Evolutionary conservation across 2,113 vertebrate genomes (phyloP).

Genomic region (Rhynchopsitta pachyrhyncha): DNA sequence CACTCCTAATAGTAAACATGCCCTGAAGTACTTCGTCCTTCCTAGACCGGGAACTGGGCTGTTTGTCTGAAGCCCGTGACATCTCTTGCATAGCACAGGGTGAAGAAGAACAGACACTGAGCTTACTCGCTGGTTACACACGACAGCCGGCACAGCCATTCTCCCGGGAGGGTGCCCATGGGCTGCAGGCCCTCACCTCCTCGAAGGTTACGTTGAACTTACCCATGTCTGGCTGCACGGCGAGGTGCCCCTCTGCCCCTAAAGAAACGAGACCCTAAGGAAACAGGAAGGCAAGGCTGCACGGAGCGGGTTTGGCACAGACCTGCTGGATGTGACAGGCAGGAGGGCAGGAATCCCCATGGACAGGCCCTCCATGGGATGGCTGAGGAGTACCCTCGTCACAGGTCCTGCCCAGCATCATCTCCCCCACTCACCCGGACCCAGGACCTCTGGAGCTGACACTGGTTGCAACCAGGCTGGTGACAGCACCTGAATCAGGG

Average conservation of each 20-base stretch:
- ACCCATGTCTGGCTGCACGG: neutral
- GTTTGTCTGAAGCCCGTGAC: neutral
- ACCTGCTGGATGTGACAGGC: neutral
- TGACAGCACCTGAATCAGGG: rapidly evolving
- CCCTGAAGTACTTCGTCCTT: neutral
- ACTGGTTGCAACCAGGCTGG: neutral
- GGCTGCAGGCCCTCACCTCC: neutral
- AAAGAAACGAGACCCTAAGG: neutral
- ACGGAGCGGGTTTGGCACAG: neutral
- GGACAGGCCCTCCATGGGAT: neutral
- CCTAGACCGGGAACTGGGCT: neutral
- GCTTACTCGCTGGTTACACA: neutral
- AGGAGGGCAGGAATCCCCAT: neutral
- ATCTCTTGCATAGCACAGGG: neutral
- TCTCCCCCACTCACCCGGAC: neutral
- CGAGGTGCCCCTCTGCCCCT: neutral
- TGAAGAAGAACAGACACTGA: neutral
- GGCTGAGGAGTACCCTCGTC: neutral
- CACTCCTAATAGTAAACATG: neutral
- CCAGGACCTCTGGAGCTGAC: neutral
- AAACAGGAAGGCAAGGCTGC: neutral
- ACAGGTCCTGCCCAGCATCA: neutral
- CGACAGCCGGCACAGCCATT: neutral
- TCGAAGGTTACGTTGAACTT: neutral
- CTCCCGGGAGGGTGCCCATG: neutral